Evolutionary conservation across 2,888 invertebrate genomes (phyloP), one percentile per base, ranked within the genome.

Genomic region (Trachelus iudaicus): DNA sequence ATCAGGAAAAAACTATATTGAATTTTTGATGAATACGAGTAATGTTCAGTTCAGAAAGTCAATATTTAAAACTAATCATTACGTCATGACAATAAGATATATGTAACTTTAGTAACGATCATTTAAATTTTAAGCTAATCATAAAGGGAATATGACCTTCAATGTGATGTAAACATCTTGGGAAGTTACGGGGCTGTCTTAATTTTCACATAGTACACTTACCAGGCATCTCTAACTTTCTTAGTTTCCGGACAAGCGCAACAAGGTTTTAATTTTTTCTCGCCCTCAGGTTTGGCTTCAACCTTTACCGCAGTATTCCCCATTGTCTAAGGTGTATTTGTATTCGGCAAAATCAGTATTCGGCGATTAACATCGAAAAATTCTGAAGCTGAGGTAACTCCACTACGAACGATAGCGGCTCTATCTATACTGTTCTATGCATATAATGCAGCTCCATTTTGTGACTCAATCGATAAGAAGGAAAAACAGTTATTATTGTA

Each of bases 221-320:
- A 98, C 98, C 99, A 99, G 83, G 95, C 95, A 93, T 99, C 99
- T 88, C 99, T 93, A 56, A 92, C 95, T 92, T 94, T 95, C 92
- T 98, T 98, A 0, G 98, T 99, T 92, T 99, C 98, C 0, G 98
- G 98, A 92, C 99, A 99, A 4, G 98, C 98, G 93, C 99, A 99
- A 89, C 99, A 99, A 4, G 98, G 96, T 90, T 98, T 99, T 81
- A 97, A 92, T 90, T 97, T 97, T 74, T 96, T 95, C 13, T 92
- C 92, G 23, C 91, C 90, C 13, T 92, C 92, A 79, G 81, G 75
- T 71, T 81, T 79, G 9, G 89, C 87, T 15, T 90, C 90, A 34
- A 88, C 88, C 90, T 94, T 94, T 15, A 92, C 92, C 80, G 91
- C 89, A 75, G 92, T 89, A 86, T 93, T 94, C 81, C 94, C 94